Conservation (phyloP, 2,888 invertebrate species). For the Stegophylla sp. region DNA sequence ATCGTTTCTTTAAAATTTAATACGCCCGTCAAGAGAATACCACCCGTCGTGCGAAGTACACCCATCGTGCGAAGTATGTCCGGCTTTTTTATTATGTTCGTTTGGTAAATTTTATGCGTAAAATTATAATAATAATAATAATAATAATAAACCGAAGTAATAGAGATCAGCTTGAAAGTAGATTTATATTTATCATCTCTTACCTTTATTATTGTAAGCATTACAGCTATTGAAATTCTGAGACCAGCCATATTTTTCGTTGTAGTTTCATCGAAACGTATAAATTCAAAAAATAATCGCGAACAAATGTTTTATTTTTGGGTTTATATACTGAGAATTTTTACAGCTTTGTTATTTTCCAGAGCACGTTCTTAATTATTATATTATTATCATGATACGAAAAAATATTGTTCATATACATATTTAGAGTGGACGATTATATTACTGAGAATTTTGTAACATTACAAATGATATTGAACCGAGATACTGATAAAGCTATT, state of each 20-base stretch:
- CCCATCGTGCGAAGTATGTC: no score
- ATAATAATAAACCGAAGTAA: no score
- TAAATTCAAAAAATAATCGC: neutral
- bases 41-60: no score
- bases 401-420: neutral
- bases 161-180: no score
- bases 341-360: neutral
- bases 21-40: no score
- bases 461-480: neutral
- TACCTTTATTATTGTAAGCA: neutral
- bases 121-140: no score
- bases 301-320: neutral
- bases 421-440: neutral
- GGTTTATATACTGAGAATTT: slow-evolving; percentile 8
- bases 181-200: neutral
- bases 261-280: neutral
- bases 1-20: no score
- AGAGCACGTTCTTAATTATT: neutral
- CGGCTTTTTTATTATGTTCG: no score
- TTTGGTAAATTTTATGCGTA: no score
- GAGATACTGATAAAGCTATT: neutral
- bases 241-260: neutral
- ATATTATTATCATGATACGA: neutral
- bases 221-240: neutral
- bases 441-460: neutral